Evolutionary conservation across 64 coral and sea anemone genomes (phyloP).

Genomic region (Montipora cactus): DNA sequence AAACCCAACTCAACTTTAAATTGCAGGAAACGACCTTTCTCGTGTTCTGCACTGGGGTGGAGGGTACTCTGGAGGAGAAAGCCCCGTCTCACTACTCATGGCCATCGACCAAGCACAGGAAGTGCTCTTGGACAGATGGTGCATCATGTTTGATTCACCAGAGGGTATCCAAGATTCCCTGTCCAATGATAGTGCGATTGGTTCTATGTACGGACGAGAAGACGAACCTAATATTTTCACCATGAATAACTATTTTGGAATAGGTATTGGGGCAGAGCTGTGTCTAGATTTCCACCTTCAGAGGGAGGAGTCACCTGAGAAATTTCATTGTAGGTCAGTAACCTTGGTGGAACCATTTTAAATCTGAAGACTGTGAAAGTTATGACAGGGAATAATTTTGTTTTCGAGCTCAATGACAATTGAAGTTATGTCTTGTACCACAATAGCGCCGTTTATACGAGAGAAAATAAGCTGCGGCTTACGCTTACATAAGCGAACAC

Average conservation of each 20-base stretch:
- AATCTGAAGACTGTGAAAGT: not conserved
- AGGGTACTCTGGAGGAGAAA: conserved; percentile 81
- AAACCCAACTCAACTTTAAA: not conserved
- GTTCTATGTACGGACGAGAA: conserved; percentile 40
- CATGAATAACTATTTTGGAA: conserved; percentile 99
- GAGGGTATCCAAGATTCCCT: conserved; percentile 59
- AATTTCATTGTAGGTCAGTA: conserved; percentile 86
- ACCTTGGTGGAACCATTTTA: not conserved
- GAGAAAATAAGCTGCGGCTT: too few relatives aligned
- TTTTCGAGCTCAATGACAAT: too few relatives aligned
- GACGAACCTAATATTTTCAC: conserved; percentile 95
- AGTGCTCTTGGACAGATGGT: conserved; percentile 81
- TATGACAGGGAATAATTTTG: not conserved
- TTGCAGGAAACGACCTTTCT: conserved; percentile 93
- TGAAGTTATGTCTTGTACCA: too few relatives aligned
- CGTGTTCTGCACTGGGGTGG: conserved; percentile 93
- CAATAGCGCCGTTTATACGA: too few relatives aligned
- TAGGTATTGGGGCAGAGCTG: conserved; percentile 94
- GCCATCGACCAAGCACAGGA: conserved; percentile 81
- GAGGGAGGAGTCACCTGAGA: conserved; percentile 90
- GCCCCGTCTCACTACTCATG: conserved; percentile 83
- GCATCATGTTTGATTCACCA: conserved; percentile 80
- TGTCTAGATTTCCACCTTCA: conserved; percentile 95
- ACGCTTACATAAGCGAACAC: too few relatives aligned
- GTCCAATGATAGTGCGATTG: conserved; percentile 76